Percentiles rank a stretch among this genome's conserved stretches.
These are phyloP conservation scores for Aromia moschata DNA, from an alignment of 2,888 invertebrate genomes.

Conservation along the genomic window DNA sequence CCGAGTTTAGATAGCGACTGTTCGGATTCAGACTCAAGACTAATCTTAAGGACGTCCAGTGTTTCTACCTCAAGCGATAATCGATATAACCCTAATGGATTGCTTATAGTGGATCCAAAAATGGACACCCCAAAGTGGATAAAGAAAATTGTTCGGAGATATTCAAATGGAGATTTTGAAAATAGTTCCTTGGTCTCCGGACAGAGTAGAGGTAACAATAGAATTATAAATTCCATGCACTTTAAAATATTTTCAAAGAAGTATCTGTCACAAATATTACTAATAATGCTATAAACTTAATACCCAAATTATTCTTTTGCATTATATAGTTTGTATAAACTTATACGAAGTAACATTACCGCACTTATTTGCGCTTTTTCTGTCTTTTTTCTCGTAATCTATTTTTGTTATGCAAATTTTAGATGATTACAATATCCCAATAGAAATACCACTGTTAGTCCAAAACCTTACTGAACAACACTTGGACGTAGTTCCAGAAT, in stretches of 20 bases:
- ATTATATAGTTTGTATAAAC: too few species aligned
- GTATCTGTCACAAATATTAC: too few species aligned
- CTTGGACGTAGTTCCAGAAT: conserved; percentile 60
- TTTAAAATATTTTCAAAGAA: too few species aligned
- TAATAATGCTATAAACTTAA: too few species aligned
- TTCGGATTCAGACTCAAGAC: conserved; percentile 61
- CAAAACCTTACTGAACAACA: conserved; percentile 61
- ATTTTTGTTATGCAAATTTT: neutral
- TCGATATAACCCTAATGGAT: conserved; percentile 49
- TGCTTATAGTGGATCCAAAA: conserved; percentile 60
- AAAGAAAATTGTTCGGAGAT: conserved; percentile 61
- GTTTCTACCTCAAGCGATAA: conserved; percentile 46
- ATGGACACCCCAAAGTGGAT: conserved; percentile 61
- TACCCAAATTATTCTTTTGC: too few species aligned
- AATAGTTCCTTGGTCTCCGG: conserved; percentile 62
- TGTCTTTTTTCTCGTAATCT: too few species aligned
- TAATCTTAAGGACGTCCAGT: conserved; percentile 54
- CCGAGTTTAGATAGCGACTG: conserved; percentile 62
- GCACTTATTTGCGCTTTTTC: neutral
- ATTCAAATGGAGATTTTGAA: conserved; percentile 62
- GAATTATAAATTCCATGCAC: too few species aligned
- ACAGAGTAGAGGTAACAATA: conserved; percentile 62
- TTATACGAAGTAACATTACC: too few species aligned
- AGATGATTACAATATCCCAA: conserved; percentile 63
- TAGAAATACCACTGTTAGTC: conserved; percentile 61